Conservation (phyloP, 2,113 vertebrate genomes). For the Cettia cetti region DNA sequence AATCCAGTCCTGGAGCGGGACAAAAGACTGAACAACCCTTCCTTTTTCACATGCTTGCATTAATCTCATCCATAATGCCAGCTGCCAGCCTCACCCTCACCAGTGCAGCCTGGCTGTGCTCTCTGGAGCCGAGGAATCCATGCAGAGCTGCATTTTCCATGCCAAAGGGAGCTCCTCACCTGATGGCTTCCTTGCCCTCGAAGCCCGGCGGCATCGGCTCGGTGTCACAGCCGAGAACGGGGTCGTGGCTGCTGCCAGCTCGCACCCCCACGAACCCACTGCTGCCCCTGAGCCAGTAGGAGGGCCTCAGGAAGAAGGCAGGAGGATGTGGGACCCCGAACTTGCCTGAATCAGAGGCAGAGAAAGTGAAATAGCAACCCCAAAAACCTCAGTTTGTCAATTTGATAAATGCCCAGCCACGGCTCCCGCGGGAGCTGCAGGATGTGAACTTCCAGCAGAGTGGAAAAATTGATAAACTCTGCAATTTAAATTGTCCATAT, state of each 20-base stretch:
- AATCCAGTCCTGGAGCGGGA: neutral
- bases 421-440: fast-evolving
- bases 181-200: constrained; percentile 86
- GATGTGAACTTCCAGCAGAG: fast-evolving
- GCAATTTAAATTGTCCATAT: fast-evolving
- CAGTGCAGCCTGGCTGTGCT: too few relatives aligned
- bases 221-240: constrained; percentile 36
- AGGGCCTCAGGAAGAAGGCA: constrained; percentile 82
- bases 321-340: constrained; percentile 75
- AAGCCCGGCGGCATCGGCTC: constrained; percentile 83
- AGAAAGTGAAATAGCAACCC: neutral
- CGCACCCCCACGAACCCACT: neutral
- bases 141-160: fast-evolving
- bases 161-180: constrained; percentile 61
- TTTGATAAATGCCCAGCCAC: fast-evolving
- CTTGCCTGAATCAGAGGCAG: constrained; percentile 70
- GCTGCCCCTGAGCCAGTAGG: constrained; percentile 76
- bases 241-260: constrained; percentile 53
- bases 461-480: fast-evolving
- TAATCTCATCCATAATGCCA: fast-evolving
- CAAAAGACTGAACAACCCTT: fast-evolving
- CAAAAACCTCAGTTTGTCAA: fast-evolving
- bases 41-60: fast-evolving
- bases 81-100: neutral
- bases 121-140: fast-evolving